Evolutionary conservation across 2,113 vertebrate genomes (phyloP).

Genomic region (Aythya baeri): DNA sequence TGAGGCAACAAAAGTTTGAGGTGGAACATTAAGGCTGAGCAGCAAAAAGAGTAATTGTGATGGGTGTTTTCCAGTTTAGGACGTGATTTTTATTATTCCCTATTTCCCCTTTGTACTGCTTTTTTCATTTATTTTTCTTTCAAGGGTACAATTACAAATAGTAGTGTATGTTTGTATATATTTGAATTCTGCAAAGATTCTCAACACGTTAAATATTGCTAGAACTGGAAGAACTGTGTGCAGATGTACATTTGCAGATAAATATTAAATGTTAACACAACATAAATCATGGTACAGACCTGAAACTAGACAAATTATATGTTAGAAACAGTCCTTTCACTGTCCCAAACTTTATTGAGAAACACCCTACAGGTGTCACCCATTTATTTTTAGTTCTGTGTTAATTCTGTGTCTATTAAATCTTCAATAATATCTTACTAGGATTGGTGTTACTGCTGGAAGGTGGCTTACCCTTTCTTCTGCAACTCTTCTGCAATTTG

Average conservation of each 20-base stretch:
- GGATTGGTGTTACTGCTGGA: not conserved
- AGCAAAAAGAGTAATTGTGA: not conserved
- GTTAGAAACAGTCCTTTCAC: not conserved
- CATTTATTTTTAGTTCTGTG: not conserved
- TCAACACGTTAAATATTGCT: not conserved
- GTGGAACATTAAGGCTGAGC: not conserved
- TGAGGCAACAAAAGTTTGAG: not conserved
- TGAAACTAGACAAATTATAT: not conserved
- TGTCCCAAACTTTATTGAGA: not conserved
- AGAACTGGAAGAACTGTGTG: not conserved
- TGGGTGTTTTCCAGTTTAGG: constrained; percentile 2
- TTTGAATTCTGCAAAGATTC: not conserved
- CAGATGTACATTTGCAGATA: not conserved
- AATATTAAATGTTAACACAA: not conserved
- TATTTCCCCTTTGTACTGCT: not conserved
- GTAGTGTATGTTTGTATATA: not conserved
- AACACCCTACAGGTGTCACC: not conserved
- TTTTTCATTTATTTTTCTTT: constrained; percentile 28
- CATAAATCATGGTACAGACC: not conserved
- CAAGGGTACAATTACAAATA: not conserved
- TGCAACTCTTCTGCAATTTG: not conserved
- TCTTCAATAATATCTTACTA: not conserved
- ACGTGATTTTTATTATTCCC: constrained; percentile 13
- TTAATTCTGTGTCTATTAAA: not conserved
- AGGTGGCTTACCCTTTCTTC: not conserved